A percentile compares a stretch with the other conserved stretches of the same genome.
phyloP scores from a whole-genome alignment of 2,888 invertebrate genomes.

The Drosophila multiciliata region DNA sequence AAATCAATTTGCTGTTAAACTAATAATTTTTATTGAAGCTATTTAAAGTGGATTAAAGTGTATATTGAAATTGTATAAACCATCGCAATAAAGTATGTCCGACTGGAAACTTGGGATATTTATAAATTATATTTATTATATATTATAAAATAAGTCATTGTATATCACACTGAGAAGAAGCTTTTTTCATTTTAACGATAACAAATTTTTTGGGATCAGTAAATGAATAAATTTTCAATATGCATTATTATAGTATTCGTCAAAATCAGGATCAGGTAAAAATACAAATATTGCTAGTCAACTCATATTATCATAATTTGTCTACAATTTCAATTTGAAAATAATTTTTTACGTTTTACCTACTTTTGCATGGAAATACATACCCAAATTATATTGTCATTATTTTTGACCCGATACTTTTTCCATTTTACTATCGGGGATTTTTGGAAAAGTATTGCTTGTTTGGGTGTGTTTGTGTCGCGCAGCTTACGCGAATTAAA shows the following conservation, averaged over 20 bases:
- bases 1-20: neutral
- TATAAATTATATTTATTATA: neutral
- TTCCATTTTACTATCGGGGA: neutral
- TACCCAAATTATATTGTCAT: neutral
- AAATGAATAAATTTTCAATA: neutral
- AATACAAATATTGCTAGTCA: neutral
- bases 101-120: neutral
- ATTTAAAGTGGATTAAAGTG: neutral
- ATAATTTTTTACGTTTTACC: neutral
- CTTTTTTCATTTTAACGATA: neutral
- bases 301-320: neutral
- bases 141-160: neutral
- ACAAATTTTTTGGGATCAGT: fast-evolving
- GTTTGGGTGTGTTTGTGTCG: slow-evolving; percentile 1
- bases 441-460: slow-evolving; percentile 9
- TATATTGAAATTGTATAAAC: neutral
- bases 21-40: neutral
- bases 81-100: neutral
- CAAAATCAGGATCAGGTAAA: neutral
- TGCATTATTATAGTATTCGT: neutral
- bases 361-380: too few relatives aligned
- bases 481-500: slow-evolving; percentile 40
- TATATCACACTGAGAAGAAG: fast-evolving
- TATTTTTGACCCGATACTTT: neutral
- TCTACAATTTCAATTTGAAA: neutral